These are phyloP conservation scores for Oscheius onirici DNA, from an alignment of 2,888 invertebrate species.

Conservation along the genomic window DNA sequence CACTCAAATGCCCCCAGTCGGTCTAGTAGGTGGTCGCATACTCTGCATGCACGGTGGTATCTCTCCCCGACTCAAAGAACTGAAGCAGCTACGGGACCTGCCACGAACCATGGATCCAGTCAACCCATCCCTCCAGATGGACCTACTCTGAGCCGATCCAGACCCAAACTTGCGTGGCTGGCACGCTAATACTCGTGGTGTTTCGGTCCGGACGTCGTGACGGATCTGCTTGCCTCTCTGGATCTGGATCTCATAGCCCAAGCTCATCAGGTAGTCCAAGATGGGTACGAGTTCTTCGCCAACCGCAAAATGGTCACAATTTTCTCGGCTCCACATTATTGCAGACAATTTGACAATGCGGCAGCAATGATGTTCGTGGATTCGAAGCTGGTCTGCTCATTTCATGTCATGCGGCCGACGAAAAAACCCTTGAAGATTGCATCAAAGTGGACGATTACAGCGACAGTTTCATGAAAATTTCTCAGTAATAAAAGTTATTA, in stretches of 20 bases:
- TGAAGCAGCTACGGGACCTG: conserved; percentile 32
- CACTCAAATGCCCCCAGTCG: conserved; percentile 40
- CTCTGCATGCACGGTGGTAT: conserved; percentile 54
- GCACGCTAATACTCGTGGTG: conserved; percentile 11
- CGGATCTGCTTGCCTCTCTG: background rate
- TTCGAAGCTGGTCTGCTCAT: conserved; percentile 59
- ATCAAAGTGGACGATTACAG: too few species aligned
- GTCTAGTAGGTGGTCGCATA: conserved; percentile 42
- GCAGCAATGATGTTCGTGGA: conserved; percentile 66
- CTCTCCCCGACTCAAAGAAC: conserved; percentile 36
- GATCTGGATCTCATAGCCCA: conserved; percentile 4
- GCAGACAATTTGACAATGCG: conserved; percentile 63
- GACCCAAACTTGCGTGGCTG: background rate
- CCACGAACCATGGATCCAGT: background rate
- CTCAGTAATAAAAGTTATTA: too few species aligned
- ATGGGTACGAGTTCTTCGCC: conserved; percentile 77
- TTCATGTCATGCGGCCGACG: conserved; percentile 44
- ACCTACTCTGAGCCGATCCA: conserved; percentile 11
- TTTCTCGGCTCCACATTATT: conserved; percentile 61
- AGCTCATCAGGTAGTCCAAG: conserved; percentile 74
- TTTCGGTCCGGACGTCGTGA: conserved; percentile 17
- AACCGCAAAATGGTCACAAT: conserved; percentile 59
- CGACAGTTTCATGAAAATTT: too few species aligned
- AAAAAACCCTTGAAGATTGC: background rate
- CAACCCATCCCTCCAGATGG: conserved; percentile 1